Base-by-base conservation (phyloP, 2,113 vertebrate genomes). In the Halichoeres trimaculatus region DNA sequence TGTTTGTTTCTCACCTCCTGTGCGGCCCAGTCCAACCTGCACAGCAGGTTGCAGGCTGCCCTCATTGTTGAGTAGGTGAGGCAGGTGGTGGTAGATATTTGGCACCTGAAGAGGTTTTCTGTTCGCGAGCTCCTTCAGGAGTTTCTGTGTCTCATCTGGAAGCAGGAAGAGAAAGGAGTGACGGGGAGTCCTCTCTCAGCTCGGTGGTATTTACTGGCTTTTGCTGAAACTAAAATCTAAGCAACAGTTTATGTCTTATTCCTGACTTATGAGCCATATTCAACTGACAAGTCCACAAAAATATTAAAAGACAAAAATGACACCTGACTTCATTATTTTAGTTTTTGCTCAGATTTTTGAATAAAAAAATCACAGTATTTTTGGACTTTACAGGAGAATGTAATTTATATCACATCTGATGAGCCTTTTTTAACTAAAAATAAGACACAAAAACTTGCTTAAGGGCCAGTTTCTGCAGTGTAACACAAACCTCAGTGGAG, bases 61-160 rank as follows among this genome's bases (percentile, higher is more conserved):
- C 92, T 99, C 96, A 94, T 98, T 96, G 93, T 98, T 95, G 84
- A 99, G 93, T 48, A 99, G 95, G 91, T 99, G 98, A 94, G 98
- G 98, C 95, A 99, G 93, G 92, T 99, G 98, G 92, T 98, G 96
- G 93, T 98, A 99, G 91, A 99, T 97, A 92, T 95, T 98, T 95
- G 98, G 98, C 94, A 99, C 96, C 93, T 98, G 96, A 83, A 99
- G 96, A 85, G 96, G 94, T 90, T 97, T 98, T 91, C 91, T 96
- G 70, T 93, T 96, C 69, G 95, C 94, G 70, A 99, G 92, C 77
- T 99, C 97, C 90, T 98, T 99, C 78, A 99, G 88, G 45, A 99
- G 92, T 88, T 98, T 99, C 92, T 98, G 93, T 0, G 97, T 98
- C 81, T 97, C 96, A 92, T 96, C 98, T 99, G 89, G 93, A 88